These are phyloP conservation scores for Cephus pygmeus DNA, from an alignment of 2,888 invertebrate genomes.

Conservation along the genomic window DNA sequence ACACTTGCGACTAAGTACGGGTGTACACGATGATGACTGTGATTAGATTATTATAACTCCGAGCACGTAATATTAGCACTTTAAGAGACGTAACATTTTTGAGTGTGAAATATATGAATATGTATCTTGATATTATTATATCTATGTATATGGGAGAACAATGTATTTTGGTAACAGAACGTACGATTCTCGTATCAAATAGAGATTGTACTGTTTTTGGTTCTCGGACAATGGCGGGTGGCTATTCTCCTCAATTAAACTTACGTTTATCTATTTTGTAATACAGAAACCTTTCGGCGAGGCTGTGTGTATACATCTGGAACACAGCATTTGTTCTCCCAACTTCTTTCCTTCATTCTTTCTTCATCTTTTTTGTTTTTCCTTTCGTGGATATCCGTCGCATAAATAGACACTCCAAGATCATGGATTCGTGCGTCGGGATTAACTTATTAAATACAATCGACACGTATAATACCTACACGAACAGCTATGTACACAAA, in stretches of 20 bases:
- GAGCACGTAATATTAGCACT: background rate
- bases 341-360: background rate
- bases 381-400: background rate
- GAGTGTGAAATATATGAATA: background rate
- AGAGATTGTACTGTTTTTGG: background rate
- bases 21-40: slow-evolving; percentile 14
- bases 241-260: background rate
- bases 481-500: background rate
- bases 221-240: background rate
- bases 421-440: background rate
- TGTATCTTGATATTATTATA: background rate
- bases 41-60: background rate
- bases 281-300: background rate
- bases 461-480: slow-evolving; percentile 6
- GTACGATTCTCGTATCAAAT: background rate
- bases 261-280: background rate
- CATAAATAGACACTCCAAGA: background rate
- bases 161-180: background rate
- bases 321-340: background rate
- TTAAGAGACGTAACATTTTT: background rate
- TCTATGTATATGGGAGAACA: background rate
- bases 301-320: background rate
- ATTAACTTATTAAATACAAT: background rate
- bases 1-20: slow-evolving; percentile 18
- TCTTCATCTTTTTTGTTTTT: background rate